phyloP scores from a whole-genome alignment of 2,888 invertebrate genomes.

The Drosophila leonis region DNA sequence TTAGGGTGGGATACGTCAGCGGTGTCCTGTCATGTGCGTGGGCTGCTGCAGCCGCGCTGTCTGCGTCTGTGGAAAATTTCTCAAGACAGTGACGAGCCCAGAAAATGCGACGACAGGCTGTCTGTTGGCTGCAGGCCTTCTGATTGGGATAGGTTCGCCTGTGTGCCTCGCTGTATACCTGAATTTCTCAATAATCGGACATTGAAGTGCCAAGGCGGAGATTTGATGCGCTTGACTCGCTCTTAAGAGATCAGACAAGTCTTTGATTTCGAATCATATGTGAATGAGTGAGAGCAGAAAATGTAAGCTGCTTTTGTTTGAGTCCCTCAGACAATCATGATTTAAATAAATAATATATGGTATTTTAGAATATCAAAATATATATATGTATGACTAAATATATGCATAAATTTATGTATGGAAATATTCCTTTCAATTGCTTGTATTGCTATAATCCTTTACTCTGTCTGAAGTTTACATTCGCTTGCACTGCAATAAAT shows the following conservation, averaged over 20 bases:
- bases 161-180: not conserved
- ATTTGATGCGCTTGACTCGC: conserved; percentile 26
- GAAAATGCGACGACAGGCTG: conserved; percentile 66
- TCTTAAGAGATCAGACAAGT: conserved; percentile 22
- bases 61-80: conserved; percentile 64
- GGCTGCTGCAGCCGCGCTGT: conserved; percentile 62
- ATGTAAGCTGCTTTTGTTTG: not conserved
- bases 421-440: not conserved
- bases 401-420: not conserved
- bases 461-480: not conserved
- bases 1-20: conserved; percentile 32
- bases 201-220: conserved; percentile 56
- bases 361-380: too few species aligned
- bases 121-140: conserved; percentile 53
- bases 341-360: too few species aligned
- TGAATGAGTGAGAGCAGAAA: not conserved
- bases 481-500: too few species aligned
- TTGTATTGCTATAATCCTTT: not conserved
- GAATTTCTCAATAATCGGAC: conserved; percentile 36
- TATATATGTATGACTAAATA: not conserved
- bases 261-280: conserved; percentile 7
- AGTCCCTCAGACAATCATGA: not conserved
- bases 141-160: conserved; percentile 25
- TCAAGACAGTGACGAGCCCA: conserved; percentile 34
- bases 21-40: conserved; percentile 59